Percentiles rank a stretch among this genome's conserved stretches.
These are phyloP conservation scores for Acleris sparsana DNA, from an alignment of 2,888 invertebrate species.

Conservation along the genomic window DNA sequence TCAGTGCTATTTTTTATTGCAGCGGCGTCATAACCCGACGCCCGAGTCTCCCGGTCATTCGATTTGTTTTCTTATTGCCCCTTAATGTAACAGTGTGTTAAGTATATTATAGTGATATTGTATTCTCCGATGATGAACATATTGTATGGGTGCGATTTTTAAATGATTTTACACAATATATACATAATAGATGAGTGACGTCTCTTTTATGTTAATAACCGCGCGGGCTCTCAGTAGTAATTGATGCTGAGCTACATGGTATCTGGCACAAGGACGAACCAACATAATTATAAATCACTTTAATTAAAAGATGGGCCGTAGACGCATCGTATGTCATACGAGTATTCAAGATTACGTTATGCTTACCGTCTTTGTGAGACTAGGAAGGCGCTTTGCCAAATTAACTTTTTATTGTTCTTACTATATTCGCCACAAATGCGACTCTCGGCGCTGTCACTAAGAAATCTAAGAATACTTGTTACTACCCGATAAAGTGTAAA, in stretches of 20 bases:
- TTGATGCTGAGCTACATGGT: constrained; percentile 50
- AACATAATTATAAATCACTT: constrained; percentile 35
- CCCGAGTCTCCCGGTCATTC: too few relatives aligned
- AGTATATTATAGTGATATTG: too few relatives aligned
- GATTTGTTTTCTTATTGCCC: too few relatives aligned
- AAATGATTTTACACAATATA: not conserved
- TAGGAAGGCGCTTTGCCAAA: not conserved
- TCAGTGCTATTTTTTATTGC: too few relatives aligned
- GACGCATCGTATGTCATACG: constrained; percentile 1
- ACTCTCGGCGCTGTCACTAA: too few relatives aligned
- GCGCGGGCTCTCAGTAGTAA: constrained; percentile 54
- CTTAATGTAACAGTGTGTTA: too few relatives aligned
- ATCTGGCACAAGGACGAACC: constrained; percentile 66
- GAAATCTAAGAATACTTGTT: too few relatives aligned
- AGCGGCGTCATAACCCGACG: too few relatives aligned
- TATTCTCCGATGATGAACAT: too few relatives aligned
- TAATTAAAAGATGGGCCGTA: constrained; percentile 27
- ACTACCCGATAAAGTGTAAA: too few relatives aligned
- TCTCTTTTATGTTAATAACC: constrained; percentile 43
- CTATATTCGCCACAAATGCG: too few relatives aligned
- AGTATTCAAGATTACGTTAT: not conserved
- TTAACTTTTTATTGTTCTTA: not conserved
- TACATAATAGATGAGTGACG: not conserved
- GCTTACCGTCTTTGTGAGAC: constrained; percentile 6
- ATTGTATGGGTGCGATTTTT: too few relatives aligned